phyloP scores from a whole-genome alignment of 2,797 vertebrate species.

The Molossus alvarezi region DNA sequence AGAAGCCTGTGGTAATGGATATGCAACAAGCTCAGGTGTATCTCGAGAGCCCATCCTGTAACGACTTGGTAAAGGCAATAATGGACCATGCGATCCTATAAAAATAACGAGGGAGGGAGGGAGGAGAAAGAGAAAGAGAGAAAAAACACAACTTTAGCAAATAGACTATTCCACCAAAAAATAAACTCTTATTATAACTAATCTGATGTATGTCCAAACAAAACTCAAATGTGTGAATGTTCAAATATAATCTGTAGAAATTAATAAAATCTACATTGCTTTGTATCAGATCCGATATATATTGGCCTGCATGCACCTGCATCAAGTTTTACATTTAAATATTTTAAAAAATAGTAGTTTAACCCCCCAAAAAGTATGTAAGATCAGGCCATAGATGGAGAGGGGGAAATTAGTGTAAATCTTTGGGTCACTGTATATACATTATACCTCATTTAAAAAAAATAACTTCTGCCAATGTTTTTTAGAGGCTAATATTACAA shows the following conservation, averaged over 20 bases:
- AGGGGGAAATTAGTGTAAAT: neutral
- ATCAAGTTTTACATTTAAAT: neutral
- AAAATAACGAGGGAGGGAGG: constrained; percentile 72
- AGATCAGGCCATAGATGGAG: neutral
- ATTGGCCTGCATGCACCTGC: constrained; percentile 16
- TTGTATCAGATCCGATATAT: constrained; percentile 43
- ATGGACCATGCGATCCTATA: constrained; percentile 95
- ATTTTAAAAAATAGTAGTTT: constrained; percentile 31
- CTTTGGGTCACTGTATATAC: neutral
- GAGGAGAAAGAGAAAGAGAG: constrained; percentile 3
- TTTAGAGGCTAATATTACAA: constrained; percentile 58
- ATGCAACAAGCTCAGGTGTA: constrained; percentile 96
- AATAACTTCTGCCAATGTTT: constrained; percentile 33
- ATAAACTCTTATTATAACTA: constrained; percentile 46
- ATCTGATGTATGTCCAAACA: constrained; percentile 55
- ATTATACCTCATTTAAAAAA: constrained; percentile 45
- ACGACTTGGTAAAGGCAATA: constrained; percentile 96
- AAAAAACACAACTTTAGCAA: constrained; percentile 35
- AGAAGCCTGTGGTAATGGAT: constrained; percentile 95
- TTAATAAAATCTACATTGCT: constrained; percentile 63
- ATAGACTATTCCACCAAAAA: neutral
- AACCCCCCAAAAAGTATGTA: neutral
- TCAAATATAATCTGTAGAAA: constrained; percentile 9
- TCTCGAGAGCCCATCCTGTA: constrained; percentile 96
- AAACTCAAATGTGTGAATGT: constrained; percentile 62